phyloP scores from a whole-genome alignment of 1,140 invertebrate genomes.

The Cotesia chilonis region DNA sequence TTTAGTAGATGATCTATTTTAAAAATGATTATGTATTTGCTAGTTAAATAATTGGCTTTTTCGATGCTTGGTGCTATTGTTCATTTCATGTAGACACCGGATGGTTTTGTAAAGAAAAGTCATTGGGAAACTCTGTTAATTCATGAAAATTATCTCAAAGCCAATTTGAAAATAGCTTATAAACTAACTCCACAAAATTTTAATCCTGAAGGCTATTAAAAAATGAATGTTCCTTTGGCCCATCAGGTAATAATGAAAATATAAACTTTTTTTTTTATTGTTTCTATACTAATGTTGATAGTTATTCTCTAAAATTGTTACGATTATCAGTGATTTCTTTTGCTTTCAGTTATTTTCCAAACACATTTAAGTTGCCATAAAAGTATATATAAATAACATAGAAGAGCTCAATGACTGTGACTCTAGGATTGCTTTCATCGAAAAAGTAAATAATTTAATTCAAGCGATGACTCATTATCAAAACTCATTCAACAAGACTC shows the following conservation, averaged over 20 bases:
- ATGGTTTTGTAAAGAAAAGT: slow-evolving; percentile 17
- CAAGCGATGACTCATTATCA: no score
- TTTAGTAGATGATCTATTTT: no score
- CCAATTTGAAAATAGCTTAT: slow-evolving; percentile 4
- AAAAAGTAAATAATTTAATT: no score
- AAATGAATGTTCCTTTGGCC: background rate
- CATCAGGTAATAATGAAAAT: background rate
- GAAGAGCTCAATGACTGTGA: no score
- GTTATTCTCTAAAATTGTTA: slow-evolving; percentile 2
- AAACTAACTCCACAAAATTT: slow-evolving; percentile 17
- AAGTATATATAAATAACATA: no score
- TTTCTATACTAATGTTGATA: background rate
- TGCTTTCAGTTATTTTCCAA: background rate
- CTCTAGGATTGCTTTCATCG: no score
- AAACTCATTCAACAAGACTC: no score
- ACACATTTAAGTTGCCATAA: no score
- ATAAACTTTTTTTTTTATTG: background rate
- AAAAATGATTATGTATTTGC: no score
- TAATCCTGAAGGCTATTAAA: background rate
- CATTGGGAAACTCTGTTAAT: slow-evolving; percentile 31
- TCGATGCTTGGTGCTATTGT: no score
- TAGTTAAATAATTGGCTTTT: no score
- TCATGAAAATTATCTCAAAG: background rate
- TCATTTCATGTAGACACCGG: slow-evolving; percentile 26
- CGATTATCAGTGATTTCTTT: background rate